These are phyloP conservation scores for Encarsia formosa DNA, from an alignment of 2,888 invertebrate species.

Conservation along the genomic window DNA sequence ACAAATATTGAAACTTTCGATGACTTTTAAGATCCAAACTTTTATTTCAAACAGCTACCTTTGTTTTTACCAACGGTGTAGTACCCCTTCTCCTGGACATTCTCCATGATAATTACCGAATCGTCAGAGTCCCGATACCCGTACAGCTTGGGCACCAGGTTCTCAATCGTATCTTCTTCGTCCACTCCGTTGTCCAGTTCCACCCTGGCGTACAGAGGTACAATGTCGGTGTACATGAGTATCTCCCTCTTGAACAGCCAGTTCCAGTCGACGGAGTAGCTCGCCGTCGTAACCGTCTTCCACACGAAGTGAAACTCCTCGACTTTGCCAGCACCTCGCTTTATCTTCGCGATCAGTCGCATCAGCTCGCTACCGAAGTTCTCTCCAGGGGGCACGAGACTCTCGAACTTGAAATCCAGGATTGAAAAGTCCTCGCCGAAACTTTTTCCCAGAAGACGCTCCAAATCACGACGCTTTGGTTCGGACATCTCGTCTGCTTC, in stretches of 20 bases:
- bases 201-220: conserved; percentile 53
- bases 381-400: background rate
- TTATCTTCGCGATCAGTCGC: background rate
- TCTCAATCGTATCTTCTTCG: conserved; percentile 45
- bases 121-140: conserved; percentile 54
- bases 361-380: conserved; percentile 3
- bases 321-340: background rate
- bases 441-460: conserved; percentile 33
- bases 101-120: conserved; percentile 59
- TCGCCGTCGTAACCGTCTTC: conserved; percentile 39
- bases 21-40: background rate
- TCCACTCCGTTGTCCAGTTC: conserved; percentile 53
- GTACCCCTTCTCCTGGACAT: conserved; percentile 55
- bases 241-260: conserved; percentile 56
- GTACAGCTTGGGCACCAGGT: conserved; percentile 56
- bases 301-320: conserved; percentile 47
- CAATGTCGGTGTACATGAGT: conserved; percentile 54
- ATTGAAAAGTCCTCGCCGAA: conserved; percentile 32
- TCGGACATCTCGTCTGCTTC: too few relatives aligned
- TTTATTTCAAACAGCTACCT: conserved; percentile 36
- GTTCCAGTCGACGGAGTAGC: background rate
- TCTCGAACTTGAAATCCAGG: conserved; percentile 21
- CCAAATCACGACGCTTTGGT: conserved; percentile 37
- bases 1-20: background rate
- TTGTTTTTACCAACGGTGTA: conserved; percentile 53